Evolutionary conservation across 2,797 vertebrate species (phyloP).

Genomic region (Enteromius anoplus): DNA sequence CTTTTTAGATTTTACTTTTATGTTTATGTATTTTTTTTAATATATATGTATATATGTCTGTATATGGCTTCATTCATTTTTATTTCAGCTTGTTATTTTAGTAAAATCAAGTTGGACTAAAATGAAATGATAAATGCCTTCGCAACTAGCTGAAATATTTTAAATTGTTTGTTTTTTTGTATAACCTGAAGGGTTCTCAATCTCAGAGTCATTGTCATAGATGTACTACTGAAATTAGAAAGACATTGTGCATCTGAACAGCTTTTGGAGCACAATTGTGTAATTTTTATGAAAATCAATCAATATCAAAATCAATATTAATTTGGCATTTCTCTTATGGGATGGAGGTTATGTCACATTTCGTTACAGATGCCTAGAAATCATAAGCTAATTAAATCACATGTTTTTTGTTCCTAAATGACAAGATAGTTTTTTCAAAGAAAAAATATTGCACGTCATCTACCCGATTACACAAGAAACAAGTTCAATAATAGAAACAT

Average conservation of each 20-base stretch:
- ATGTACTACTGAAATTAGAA: not conserved
- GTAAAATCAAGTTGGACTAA: not conserved
- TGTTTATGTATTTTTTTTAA: not conserved
- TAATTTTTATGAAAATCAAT: no score
- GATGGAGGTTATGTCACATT: not conserved
- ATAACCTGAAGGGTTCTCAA: no score
- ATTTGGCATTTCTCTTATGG: not conserved
- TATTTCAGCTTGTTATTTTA: not conserved
- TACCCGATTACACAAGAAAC: not conserved
- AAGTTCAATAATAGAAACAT: not conserved
- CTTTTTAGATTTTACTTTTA: not conserved
- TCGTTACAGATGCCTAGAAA: not conserved
- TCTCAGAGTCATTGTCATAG: no score
- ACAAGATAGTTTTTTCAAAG: not conserved
- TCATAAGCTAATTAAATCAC: not conserved
- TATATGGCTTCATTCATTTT: not conserved
- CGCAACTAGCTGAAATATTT: not conserved
- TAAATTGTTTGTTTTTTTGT: no score
- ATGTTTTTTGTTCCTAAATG: not conserved
- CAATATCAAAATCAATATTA: no score
- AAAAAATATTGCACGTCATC: not conserved
- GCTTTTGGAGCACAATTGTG: not conserved
- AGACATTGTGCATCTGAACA: not conserved
- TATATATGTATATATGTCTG: no score
- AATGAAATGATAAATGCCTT: not conserved